Conservation (phyloP, 2,797 vertebrate genomes). For the Adrianichthys oophorus region DNA sequence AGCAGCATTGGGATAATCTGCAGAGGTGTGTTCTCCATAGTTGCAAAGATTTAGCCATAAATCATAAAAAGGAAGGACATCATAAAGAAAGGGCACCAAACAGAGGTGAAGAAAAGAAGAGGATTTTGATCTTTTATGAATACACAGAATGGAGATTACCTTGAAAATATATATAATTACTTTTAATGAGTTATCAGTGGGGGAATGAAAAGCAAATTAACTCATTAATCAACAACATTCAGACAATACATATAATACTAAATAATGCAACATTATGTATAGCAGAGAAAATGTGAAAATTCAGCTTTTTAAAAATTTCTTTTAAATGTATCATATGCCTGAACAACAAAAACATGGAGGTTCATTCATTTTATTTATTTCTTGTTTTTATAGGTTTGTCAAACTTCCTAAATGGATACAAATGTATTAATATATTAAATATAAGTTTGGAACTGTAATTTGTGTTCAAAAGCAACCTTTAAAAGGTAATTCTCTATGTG, state of each 20-base stretch:
- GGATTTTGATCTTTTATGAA: constrained; percentile 14
- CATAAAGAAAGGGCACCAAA: constrained; percentile 21
- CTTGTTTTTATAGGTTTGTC: background rate
- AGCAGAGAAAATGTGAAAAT: background rate
- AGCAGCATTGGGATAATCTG: constrained; percentile 57
- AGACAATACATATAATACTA: constrained; percentile 35
- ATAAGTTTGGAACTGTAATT: too few species aligned
- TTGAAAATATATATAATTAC: constrained; percentile 13
- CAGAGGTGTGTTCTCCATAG: constrained; percentile 59
- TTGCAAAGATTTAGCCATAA: constrained; percentile 43
- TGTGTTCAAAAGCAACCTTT: too few species aligned
- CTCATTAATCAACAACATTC: constrained; percentile 33
- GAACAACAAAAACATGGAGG: constrained; percentile 2
- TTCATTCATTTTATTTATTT: background rate
- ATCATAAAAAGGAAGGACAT: constrained; percentile 45
- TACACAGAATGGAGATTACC: constrained; percentile 2
- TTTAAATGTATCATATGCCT: background rate
- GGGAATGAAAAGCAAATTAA: constrained; percentile 19
- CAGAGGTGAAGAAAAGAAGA: constrained; percentile 10
- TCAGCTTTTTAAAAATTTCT: background rate
- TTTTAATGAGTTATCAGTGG: constrained; percentile 3
- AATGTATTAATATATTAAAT: too few species aligned
- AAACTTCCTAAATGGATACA: background rate
- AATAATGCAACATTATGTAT: constrained; percentile 34
- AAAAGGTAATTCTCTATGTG: too few species aligned